These are phyloP conservation scores for Acrocera orbiculus DNA, from an alignment of 2,888 invertebrate genomes.

Conservation along the genomic window DNA sequence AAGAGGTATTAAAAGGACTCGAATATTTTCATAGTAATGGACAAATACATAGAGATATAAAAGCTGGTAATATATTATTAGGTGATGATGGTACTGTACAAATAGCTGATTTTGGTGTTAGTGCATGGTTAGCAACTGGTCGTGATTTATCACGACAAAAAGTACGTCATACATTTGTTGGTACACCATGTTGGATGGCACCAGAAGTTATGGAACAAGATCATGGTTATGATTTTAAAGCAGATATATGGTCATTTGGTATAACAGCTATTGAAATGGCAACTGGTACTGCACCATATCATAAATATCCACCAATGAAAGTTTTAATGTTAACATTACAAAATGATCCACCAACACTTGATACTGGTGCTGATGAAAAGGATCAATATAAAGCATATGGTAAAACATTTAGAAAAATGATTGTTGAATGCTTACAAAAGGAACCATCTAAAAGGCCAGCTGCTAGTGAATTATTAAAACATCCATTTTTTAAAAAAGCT, in stretches of 20 bases:
- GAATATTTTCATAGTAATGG: conserved; percentile 99
- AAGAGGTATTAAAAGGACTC: conserved; percentile 86
- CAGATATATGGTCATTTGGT: conserved; percentile 61
- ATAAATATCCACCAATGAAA: conserved; percentile 98
- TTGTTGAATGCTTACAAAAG: conserved; percentile 90
- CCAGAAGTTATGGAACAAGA: conserved; percentile 99
- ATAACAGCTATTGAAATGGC: conserved; percentile 97
- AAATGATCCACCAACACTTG: conserved; percentile 93
- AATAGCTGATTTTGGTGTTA: conserved; percentile 97
- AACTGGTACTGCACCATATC: conserved; percentile 94
- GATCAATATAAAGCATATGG: conserved; percentile 97
- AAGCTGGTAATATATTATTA: conserved; percentile 93
- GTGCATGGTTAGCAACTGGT: conserved; percentile 91
- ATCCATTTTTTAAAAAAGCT: conserved; percentile 95
- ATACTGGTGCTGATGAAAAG: conserved; percentile 87
- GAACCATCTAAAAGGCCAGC: conserved; percentile 88
- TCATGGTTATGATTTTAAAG: conserved; percentile 96
- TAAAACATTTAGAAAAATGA: conserved; percentile 93
- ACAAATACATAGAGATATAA: conserved; percentile 95
- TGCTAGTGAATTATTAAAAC: conserved; percentile 86
- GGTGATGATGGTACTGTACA: conserved; percentile 95
- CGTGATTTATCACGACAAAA: conserved; percentile 85
- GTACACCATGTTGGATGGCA: conserved; percentile 99
- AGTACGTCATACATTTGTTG: conserved; percentile 94
- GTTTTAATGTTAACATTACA: conserved; percentile 94